These are phyloP conservation scores for Salvelinus sp. DNA, from an alignment of 2,113 vertebrate species.

Conservation along the genomic window DNA sequence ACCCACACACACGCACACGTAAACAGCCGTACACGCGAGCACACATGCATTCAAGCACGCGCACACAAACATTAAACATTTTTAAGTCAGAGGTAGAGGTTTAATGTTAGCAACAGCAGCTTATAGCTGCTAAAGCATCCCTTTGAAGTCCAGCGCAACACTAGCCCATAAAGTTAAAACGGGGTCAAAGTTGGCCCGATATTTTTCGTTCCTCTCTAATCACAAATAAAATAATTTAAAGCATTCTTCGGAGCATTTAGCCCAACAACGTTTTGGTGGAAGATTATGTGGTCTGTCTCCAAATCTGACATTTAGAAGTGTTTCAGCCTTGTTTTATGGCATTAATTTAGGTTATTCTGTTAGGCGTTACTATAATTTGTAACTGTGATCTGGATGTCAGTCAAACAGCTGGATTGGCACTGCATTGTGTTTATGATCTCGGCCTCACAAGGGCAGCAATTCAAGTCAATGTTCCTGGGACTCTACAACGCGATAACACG, in stretches of 20 bases:
- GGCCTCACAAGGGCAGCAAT: constrained; percentile 2
- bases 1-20: no score
- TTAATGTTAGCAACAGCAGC: not conserved
- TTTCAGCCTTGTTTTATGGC: constrained; percentile 4
- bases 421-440: not conserved
- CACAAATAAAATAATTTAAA: constrained; percentile 32
- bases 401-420: not conserved
- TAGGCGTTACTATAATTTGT: not conserved
- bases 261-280: not conserved
- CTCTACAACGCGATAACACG: not conserved
- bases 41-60: not conserved
- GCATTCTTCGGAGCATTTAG: constrained; percentile 44
- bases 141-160: constrained; percentile 14
- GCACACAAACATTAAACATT: not conserved
- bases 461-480: no score
- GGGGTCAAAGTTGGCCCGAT: constrained; percentile 25
- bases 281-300: constrained; percentile 4
- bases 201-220: constrained; percentile 41
- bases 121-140: constrained; percentile 31
- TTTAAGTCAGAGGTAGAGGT: not conserved
- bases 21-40: no score
- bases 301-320: constrained; percentile 6
- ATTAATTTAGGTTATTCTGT: constrained; percentile 19
- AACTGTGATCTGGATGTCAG: not conserved
- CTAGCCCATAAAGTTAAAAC: constrained; percentile 14